These are phyloP conservation scores for Malurus elegans DNA, from an alignment of 2,113 vertebrate species.

Conservation along the genomic window DNA sequence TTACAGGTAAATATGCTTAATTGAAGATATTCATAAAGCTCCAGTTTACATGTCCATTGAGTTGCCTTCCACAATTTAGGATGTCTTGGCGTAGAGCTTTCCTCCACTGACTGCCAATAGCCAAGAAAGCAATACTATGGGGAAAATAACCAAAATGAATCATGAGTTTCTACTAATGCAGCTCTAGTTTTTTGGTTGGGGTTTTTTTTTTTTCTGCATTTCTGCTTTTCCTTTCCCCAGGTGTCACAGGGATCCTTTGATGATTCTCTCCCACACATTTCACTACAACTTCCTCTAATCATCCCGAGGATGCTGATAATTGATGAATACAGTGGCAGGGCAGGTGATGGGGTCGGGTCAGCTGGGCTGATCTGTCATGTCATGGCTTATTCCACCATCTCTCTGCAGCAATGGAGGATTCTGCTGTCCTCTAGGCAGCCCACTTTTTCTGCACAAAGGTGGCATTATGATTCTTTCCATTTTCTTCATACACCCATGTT, in stretches of 20 bases:
- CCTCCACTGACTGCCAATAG: background rate
- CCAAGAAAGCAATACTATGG: background rate
- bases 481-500: background rate
- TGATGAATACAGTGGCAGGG: background rate
- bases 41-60: background rate
- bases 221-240: background rate
- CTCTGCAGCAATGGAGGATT: fast-evolving
- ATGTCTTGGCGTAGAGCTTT: background rate
- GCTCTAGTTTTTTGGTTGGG: background rate
- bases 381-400: background rate
- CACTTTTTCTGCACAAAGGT: background rate
- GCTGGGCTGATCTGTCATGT: background rate
- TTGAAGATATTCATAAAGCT: background rate
- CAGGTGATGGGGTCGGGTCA: background rate
- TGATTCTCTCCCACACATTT: background rate
- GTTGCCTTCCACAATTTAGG: background rate
- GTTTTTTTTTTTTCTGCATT: background rate
- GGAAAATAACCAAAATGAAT: background rate
- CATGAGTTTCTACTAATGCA: background rate
- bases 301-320: background rate
- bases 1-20: background rate
- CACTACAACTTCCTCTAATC: background rate
- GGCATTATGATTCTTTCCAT: background rate
- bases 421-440: background rate
- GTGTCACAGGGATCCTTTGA: background rate